Percentiles rank a stretch among this genome's conserved stretches.
Evolutionary conservation across 2,113 vertebrate genomes (phyloP).

Genomic region (Oreochromis niloticus): DNA sequence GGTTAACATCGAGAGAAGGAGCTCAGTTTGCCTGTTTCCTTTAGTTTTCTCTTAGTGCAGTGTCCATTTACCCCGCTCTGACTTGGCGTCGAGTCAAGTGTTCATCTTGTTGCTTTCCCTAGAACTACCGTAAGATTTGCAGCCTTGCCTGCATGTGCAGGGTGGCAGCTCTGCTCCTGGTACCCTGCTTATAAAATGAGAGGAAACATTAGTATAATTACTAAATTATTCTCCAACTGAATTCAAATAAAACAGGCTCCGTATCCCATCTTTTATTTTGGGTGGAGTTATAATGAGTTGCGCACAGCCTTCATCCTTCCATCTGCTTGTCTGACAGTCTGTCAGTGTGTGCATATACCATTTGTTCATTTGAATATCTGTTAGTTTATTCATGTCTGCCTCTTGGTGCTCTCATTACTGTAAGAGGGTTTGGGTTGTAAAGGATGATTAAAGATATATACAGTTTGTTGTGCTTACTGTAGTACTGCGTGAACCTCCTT

Average conservation of each 20-base stretch:
- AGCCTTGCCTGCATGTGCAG: background rate
- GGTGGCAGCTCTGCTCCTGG: background rate
- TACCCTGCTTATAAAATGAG: background rate
- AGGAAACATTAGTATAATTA: background rate
- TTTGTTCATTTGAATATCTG: background rate
- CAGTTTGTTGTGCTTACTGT: conserved; percentile 34
- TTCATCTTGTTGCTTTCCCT: background rate
- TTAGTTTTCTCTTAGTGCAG: background rate
- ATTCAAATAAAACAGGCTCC: background rate
- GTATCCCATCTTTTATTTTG: background rate
- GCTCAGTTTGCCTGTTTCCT: background rate
- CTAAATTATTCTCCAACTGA: background rate
- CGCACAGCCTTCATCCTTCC: background rate
- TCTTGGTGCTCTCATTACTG: background rate
- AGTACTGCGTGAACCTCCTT: conserved; percentile 56
- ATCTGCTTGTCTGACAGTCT: background rate
- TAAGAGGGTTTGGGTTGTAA: background rate
- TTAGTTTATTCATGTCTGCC: background rate
- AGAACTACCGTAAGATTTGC: background rate
- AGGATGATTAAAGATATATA: background rate
- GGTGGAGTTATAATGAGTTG: background rate
- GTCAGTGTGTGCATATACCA: background rate
- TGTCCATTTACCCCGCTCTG: background rate
- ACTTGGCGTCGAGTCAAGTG: background rate
- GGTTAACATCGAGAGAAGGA: background rate